Base-by-base conservation (phyloP, 1,140 invertebrate species). In the Pogonognathellus flavescens region DNA sequence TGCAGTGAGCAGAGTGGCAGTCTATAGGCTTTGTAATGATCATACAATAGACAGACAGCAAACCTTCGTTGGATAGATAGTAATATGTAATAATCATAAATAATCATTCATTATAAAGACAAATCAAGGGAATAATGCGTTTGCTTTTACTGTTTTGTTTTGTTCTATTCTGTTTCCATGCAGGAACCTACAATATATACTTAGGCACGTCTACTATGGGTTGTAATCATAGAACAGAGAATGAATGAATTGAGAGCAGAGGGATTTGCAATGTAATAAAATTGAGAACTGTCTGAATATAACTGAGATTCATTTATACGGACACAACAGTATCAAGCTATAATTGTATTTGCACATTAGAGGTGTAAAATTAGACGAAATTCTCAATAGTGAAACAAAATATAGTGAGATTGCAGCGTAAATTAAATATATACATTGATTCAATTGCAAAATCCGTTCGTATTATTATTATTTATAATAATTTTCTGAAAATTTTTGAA, bases 231-330 rank as follows among this genome's bases (percentile, higher is more conserved):
- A 59, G 6, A 82, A 10, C 52, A 13, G 76, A 16, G 20, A 81
- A 82, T 82, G 53, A 82, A 55, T 82, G 52, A 82, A 82, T 82
- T 52, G 80, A 82, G 55, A 59, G 80, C 80, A 20, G 16, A 57
- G 80, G 55, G 53, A 82, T 20, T 82, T 52, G 25, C 55, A 59
- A 22, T 82, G 50, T 80, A 41, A 20, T 18, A 50, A n/a, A 82
- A 82, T 31, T 82, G 16, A 57, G 1, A 76, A 49, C 70, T 76
- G 41, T 41, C 70, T 76, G 31, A 76, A 66, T 25, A 66, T 66
- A 66, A 66, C 25, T 66, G 20, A 31, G 20, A 66, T 66, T 66
- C 62, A 66, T n/a, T n/a, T n/a, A n/a, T n/a, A n/a, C n/a, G n/a
- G n/a, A n/a, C n/a, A n/a, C n/a, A n/a, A n/a, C n/a, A n/a, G n/a